Conservation (phyloP, 2,797 vertebrate genomes). For the Chaetophractus vellerosus region DNA sequence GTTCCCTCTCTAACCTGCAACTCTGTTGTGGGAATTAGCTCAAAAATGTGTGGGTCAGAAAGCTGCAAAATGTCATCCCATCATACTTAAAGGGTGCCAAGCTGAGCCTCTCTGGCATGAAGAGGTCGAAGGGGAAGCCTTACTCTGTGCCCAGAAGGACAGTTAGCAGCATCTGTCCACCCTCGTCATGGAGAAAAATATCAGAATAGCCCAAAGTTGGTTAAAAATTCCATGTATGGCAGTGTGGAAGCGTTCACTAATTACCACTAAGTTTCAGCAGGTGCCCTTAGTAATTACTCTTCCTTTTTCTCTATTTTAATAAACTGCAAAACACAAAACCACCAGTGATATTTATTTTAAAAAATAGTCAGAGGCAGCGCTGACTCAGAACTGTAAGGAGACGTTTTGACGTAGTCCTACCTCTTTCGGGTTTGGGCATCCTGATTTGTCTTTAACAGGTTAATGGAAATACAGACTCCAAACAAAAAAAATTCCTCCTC, state of each 20-base stretch:
- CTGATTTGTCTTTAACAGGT: not conserved
- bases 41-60: not conserved
- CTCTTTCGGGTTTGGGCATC: not conserved
- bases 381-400: not conserved
- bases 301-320: not conserved
- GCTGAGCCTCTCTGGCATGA: not conserved
- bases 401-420: not conserved
- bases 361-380: not conserved
- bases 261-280: not conserved
- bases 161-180: not conserved
- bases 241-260: too few species aligned
- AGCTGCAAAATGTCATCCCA: not conserved
- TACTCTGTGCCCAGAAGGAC: not conserved
- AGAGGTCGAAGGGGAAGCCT: not conserved
- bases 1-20: not conserved
- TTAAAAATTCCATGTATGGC: not conserved
- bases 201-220: not conserved
- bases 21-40: not conserved
- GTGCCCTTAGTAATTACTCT: not conserved
- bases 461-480: not conserved
- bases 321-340: slow-evolving; percentile 1
- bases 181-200: not conserved
- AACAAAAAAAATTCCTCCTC: not conserved
- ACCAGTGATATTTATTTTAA: not conserved
- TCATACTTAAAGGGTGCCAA: not conserved